Percentiles rank a stretch among this genome's conserved stretches.
Conservation (phyloP, 2,888 invertebrate genomes). For the Rugalucina vietnamica region DNA sequence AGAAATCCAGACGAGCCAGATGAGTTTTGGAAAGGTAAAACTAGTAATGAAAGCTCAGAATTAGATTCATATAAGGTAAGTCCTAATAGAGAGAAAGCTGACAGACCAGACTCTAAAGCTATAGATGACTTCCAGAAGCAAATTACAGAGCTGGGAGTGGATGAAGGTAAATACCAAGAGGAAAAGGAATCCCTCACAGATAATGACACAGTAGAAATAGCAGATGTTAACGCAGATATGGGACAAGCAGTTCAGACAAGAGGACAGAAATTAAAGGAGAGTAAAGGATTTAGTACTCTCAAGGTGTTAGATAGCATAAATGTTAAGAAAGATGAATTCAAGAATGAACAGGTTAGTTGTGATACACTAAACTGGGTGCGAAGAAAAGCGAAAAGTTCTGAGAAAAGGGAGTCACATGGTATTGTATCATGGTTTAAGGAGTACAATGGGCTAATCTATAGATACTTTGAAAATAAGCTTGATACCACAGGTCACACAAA, state of each 20-base stretch:
- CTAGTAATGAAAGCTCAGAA: slow-evolving; percentile 23
- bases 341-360: background rate
- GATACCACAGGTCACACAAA: slow-evolving; percentile 13
- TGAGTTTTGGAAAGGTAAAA: slow-evolving; percentile 24
- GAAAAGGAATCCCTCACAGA: background rate
- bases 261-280: background rate
- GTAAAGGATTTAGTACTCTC: background rate
- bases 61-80: background rate
- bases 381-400: background rate
- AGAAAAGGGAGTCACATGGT: too few relatives aligned
- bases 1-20: slow-evolving; percentile 38
- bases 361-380: background rate
- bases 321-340: background rate
- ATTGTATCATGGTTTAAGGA: background rate
- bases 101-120: background rate
- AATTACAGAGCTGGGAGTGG: too few relatives aligned
- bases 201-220: background rate
- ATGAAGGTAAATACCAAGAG: background rate
- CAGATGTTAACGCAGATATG: background rate
- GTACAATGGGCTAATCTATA: background rate
- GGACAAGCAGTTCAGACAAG: background rate
- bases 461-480: background rate
- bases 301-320: background rate
- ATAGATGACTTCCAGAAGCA: background rate
- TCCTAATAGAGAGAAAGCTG: background rate